phyloP scores from a whole-genome alignment of 2,797 vertebrate genomes.

The Myotis daubentonii region DNA sequence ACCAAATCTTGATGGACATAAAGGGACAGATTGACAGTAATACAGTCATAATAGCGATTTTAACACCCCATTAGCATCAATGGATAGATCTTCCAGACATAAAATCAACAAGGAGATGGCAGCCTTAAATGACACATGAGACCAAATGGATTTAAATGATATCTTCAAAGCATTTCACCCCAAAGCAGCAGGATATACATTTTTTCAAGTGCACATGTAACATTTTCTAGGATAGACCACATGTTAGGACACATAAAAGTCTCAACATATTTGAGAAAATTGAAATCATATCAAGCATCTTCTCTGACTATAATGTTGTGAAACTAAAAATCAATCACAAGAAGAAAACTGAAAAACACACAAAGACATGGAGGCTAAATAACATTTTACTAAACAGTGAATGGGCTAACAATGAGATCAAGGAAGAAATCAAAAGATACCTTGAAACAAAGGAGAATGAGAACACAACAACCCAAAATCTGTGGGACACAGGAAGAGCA shows the following conservation, averaged over 20 bases:
- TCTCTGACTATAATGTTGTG: background rate
- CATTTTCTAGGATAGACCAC: background rate
- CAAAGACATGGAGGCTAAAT: no score
- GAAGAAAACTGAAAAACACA: no score
- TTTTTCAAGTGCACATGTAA: background rate
- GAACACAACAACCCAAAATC: no score
- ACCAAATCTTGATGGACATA: background rate
- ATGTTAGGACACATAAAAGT: background rate
- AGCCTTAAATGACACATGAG: background rate
- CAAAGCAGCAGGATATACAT: background rate
- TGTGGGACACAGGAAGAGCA: no score
- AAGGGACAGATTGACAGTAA: background rate
- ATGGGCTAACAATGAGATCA: no score
- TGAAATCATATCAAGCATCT: background rate
- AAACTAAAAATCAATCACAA: no score
- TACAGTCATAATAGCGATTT: background rate
- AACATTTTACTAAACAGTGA: no score
- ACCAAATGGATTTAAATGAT: background rate
- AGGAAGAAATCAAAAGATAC: no score
- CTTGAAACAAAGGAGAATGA: no score
- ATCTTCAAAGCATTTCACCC: background rate
- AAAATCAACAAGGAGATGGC: background rate
- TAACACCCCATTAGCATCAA: background rate
- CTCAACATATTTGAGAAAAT: background rate
- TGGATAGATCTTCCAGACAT: background rate